These are phyloP conservation scores for Acleris emargana DNA, from an alignment of 2,888 invertebrate species.

Conservation along the genomic window DNA sequence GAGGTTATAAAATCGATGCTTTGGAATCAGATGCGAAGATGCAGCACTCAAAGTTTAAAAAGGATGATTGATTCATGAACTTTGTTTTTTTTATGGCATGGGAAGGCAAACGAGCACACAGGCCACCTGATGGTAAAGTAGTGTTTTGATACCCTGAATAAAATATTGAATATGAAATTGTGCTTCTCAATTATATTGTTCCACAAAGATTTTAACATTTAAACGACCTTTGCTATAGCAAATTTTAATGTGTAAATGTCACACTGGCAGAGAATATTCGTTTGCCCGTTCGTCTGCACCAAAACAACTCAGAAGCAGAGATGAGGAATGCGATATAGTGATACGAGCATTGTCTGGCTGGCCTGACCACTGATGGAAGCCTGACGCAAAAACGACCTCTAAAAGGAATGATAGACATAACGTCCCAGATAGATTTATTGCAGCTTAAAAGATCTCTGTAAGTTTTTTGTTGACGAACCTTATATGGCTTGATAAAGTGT, in stretches of 20 bases:
- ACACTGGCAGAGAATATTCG: constrained; percentile 1
- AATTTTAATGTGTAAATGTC: not conserved
- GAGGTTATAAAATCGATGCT: too few species aligned
- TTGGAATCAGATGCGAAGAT: too few species aligned
- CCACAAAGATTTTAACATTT: not conserved
- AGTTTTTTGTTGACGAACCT: constrained; percentile 12
- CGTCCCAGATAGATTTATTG: constrained; percentile 43
- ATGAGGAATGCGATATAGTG: constrained; percentile 63
- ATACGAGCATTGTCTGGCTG: constrained; percentile 61
- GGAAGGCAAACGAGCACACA: too few species aligned
- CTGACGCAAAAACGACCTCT: constrained; percentile 43
- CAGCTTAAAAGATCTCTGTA: constrained; percentile 24
- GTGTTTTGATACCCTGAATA: too few species aligned
- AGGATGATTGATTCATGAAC: too few species aligned
- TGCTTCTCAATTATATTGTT: too few species aligned
- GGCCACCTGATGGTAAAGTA: too few species aligned
- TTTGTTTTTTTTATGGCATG: too few species aligned
- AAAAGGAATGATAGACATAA: constrained; percentile 44
- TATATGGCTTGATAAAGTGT: constrained; percentile 24
- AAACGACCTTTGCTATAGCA: not conserved
- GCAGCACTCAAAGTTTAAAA: too few species aligned
- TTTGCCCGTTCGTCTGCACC: constrained; percentile 13
- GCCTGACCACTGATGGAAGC: constrained; percentile 53
- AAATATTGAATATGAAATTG: too few species aligned
- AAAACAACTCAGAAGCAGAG: constrained; percentile 49